These are phyloP conservation scores for Thera obeliscata DNA, from an alignment of 2,888 invertebrate species.

Conservation along the genomic window DNA sequence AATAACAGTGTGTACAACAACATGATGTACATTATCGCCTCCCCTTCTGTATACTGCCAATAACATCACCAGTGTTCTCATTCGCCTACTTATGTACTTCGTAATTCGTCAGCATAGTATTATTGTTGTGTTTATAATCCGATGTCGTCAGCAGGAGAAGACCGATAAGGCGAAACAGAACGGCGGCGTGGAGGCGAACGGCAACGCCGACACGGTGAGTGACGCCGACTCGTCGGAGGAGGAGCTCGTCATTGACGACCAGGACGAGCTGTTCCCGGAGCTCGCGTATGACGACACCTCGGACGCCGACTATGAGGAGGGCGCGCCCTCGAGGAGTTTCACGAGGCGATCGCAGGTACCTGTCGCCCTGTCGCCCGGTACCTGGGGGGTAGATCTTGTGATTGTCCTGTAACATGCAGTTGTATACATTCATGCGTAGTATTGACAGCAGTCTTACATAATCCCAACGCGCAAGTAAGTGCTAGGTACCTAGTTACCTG, in stretches of 20 bases:
- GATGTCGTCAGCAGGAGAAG: slow-evolving; percentile 53
- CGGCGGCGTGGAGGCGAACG: slow-evolving; percentile 51
- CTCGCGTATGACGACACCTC: slow-evolving; percentile 76
- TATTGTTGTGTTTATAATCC: background rate
- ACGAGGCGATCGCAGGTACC: slow-evolving; percentile 79
- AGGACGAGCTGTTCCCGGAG: slow-evolving; percentile 78
- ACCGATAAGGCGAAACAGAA: slow-evolving; percentile 60
- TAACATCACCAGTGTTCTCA: too few species aligned
- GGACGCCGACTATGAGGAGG: slow-evolving; percentile 68
- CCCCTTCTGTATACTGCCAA: too few species aligned
- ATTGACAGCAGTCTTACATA: too few species aligned
- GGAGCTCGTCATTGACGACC: slow-evolving; percentile 59
- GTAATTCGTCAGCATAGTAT: too few species aligned
- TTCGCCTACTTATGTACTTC: too few species aligned
- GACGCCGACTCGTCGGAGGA: slow-evolving; percentile 55
- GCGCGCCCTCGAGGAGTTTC: slow-evolving; percentile 64
- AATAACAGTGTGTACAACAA: too few species aligned
- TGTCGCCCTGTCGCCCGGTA: slow-evolving; percentile 40
- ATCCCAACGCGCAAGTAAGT: too few species aligned
- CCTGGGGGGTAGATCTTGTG: slow-evolving; percentile 36
- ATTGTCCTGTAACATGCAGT: background rate
- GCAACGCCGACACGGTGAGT: slow-evolving; percentile 61
- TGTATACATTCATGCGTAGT: too few species aligned
- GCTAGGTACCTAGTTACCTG: too few species aligned
- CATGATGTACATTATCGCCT: too few species aligned